A percentile compares a stretch with the other conserved stretches of the same genome.
Conservation (phyloP, 2,888 invertebrate genomes). For the Smittia sp. region DNA sequence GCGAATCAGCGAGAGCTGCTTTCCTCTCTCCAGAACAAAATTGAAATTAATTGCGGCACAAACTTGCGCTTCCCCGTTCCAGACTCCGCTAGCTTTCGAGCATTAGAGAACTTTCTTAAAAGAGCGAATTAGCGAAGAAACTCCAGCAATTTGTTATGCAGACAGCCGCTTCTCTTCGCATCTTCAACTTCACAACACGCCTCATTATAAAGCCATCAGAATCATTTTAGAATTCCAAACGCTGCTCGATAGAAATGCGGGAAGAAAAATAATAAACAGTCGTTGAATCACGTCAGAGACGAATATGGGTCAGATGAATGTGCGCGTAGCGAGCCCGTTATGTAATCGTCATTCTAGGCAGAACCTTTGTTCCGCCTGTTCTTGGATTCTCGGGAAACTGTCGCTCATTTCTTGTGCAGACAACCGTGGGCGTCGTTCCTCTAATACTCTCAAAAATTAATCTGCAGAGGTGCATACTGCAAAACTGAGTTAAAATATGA, state of each 20-base stretch:
- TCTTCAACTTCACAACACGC: not conserved
- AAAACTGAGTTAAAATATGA: too few species aligned
- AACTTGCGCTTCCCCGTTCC: too few species aligned
- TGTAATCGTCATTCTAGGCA: conserved; percentile 37
- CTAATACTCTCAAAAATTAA: too few species aligned
- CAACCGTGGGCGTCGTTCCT: too few species aligned
- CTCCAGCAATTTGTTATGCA: too few species aligned
- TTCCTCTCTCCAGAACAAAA: not conserved
- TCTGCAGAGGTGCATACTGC: too few species aligned
- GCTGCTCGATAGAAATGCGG: not conserved
- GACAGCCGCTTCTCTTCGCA: not conserved
- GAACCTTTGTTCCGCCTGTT: not conserved
- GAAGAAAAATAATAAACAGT: not conserved
- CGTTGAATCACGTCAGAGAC: conserved; percentile 12
- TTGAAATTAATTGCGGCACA: not conserved
- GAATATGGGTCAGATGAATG: conserved; percentile 33
- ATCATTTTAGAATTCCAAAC: conserved; percentile 31
- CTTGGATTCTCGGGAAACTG: not conserved
- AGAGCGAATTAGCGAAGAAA: too few species aligned
- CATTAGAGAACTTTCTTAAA: too few species aligned
- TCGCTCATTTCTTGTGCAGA: too few species aligned
- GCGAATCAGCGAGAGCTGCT: not conserved
- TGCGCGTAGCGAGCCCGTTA: conserved; percentile 16
- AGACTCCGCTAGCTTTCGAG: too few species aligned
- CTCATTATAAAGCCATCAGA: conserved; percentile 8